Conservation (phyloP, 2,797 vertebrate species). For the Arrhamphus sclerolepis region DNA sequence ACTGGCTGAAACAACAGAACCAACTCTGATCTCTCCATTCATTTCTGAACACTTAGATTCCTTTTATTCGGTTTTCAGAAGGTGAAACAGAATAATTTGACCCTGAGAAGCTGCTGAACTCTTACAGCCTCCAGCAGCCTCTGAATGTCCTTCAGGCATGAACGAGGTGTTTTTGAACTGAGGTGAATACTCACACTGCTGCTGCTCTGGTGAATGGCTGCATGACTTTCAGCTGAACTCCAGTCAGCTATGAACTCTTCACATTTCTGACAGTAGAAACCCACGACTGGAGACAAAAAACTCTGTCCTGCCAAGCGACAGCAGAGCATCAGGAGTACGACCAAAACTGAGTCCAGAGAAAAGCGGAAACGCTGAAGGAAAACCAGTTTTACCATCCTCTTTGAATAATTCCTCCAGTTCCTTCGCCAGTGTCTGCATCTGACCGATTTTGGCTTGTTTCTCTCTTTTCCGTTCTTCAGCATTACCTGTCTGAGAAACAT, state of each 20-base stretch:
- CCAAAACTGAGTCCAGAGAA: fast-evolving
- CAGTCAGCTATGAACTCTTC: conserved; percentile 92
- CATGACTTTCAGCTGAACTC: conserved; percentile 86
- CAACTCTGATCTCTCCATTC: no score
- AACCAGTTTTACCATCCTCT: conserved; percentile 85
- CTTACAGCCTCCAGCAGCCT: no score
- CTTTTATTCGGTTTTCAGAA: no score
- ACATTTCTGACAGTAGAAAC: conserved; percentile 95
- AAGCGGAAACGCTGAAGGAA: not conserved
- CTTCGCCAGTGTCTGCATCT: conserved; percentile 86
- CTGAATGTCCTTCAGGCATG: no score
- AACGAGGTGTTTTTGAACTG: no score
- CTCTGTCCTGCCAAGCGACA: conserved; percentile 80
- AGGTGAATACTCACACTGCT: conserved; percentile 76
- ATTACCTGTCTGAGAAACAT: conserved; percentile 56
- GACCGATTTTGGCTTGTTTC: conserved; percentile 82
- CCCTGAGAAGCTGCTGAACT: no score
- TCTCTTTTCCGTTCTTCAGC: conserved; percentile 83
- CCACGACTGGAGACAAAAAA: conserved; percentile 89
- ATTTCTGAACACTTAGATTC: no score
- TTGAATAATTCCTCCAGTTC: conserved; percentile 89
- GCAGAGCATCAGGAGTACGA: not conserved
- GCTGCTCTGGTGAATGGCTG: conserved; percentile 77
- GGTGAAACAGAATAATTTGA: no score
- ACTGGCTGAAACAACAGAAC: no score